Evolutionary conservation across 1,140 invertebrate species (phyloP).

Genomic region (Drosophila baimaii): DNA sequence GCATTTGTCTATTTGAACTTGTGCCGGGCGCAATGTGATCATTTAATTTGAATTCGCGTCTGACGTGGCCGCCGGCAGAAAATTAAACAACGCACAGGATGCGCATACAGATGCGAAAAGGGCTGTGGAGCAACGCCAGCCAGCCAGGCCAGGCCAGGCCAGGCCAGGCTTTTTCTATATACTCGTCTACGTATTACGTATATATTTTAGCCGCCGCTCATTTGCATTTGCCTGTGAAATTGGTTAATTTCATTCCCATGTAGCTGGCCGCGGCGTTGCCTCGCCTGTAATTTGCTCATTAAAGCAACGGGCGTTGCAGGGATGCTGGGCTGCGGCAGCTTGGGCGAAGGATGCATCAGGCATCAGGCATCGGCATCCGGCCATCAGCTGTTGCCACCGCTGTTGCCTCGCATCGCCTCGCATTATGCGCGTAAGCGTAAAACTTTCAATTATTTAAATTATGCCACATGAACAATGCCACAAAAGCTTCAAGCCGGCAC

Average conservation of each 20-base stretch:
- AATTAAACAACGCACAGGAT: slow-evolving; percentile 45
- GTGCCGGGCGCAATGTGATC: slow-evolving; percentile 64
- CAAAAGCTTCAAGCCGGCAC: slow-evolving; percentile 54
- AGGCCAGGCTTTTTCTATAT: slow-evolving; percentile 24
- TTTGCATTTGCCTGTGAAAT: slow-evolving; percentile 74
- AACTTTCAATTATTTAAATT: slow-evolving; percentile 84
- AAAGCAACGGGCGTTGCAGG: slow-evolving; percentile 41
- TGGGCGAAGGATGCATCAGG: slow-evolving; percentile 18
- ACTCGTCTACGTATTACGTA: not conserved
- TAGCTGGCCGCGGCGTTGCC: slow-evolving; percentile 28
- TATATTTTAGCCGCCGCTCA: slow-evolving; percentile 62
- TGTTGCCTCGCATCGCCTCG: slow-evolving; percentile 33
- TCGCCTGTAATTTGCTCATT: slow-evolving; percentile 66
- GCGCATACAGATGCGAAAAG: slow-evolving; percentile 21
- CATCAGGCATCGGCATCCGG: slow-evolving; percentile 49
- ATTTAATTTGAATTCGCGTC: slow-evolving; percentile 81
- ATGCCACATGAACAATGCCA: slow-evolving; percentile 83
- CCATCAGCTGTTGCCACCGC: slow-evolving; percentile 50
- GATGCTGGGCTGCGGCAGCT: not conserved
- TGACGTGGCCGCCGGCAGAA: slow-evolving; percentile 42
- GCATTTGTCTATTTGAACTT: slow-evolving; percentile 73
- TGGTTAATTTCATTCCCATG: slow-evolving; percentile 78
- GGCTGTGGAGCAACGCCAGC: slow-evolving; percentile 5
- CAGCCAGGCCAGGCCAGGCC: slow-evolving; percentile 6
- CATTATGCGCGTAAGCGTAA: slow-evolving; percentile 80